These are phyloP conservation scores for Caenorhabditis wallacei DNA, from an alignment of 2,888 invertebrate genomes.

Conservation along the genomic window DNA sequence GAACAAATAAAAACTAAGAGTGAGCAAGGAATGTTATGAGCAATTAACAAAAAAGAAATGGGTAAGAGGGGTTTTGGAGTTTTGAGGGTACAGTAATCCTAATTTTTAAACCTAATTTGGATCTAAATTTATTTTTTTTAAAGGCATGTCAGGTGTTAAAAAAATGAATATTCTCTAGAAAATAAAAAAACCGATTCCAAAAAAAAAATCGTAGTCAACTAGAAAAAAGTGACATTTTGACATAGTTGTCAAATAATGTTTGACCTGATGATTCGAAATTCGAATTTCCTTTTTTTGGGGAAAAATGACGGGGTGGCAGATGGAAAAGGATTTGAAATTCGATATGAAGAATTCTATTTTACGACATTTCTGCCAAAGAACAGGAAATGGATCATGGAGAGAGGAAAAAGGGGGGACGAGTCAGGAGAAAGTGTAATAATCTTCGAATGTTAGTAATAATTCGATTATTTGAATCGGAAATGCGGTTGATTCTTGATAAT, in stretches of 20 bases:
- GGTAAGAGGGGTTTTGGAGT: neutral
- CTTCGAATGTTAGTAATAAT: neutral
- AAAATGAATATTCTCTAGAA: neutral
- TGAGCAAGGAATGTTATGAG: neutral
- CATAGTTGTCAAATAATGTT: constrained; percentile 14
- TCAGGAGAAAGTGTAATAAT: neutral
- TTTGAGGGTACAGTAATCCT: neutral
- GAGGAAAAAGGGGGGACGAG: neutral
- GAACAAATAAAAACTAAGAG: neutral
- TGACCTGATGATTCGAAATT: constrained; percentile 33
- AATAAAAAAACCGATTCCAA: neutral
- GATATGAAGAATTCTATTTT: constrained; percentile 23
- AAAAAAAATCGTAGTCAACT: no score
- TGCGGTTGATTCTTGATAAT: no score
- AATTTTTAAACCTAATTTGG: no score
- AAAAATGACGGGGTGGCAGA: constrained; percentile 10
- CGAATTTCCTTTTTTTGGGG: neutral
- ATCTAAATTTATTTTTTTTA: no score
- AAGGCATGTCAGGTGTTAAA: constrained; percentile 3
- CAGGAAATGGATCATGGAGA: constrained; percentile 5
- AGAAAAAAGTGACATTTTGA: constrained; percentile 8
- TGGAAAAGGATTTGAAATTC: constrained; percentile 29
- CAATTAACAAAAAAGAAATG: neutral
- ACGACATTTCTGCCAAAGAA: constrained; percentile 34
- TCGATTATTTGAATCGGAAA: neutral